Evolutionary conservation across 2,888 invertebrate genomes (phyloP), one percentile per base, ranked within the genome.

Genomic region (Cantharis flavilabris): DNA sequence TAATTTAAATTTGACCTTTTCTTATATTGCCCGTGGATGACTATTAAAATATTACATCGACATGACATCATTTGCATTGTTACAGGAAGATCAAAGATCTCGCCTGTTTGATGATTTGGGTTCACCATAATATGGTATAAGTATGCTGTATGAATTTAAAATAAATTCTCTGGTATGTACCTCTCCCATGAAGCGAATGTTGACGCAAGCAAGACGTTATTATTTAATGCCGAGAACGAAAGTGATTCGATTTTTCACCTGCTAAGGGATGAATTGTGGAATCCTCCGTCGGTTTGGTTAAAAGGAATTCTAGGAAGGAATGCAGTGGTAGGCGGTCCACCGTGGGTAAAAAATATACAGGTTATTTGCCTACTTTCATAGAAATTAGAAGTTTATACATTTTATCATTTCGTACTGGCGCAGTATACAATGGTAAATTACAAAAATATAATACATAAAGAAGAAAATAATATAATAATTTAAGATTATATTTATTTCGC

Each of bases 401-500:
- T 62, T 77, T 71, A 77, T 69, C 64, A 71, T 72, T 62, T 64
- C 28, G 65, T 16, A 49, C 65, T 72, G 18, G n/a, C n/a, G 49
- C n/a, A 63, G 63, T 71, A 72, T 62, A 78, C 70, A 72, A 74
- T 64, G 49, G 69, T 73, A 73, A 76, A 49, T 62, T 49, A 70
- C 69, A 75, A 70, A 69, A 70, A 20, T 30, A n/a, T 69, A 14
- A 72, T 78, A 28, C 70, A 76, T 71, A 76, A 76, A 71, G 67
- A 71, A 69, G 70, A 77, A 74, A 75, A 73, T 76, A 65, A 67
- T 69, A 33, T 70, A 78, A 78, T 76, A 71, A 72, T 69, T 72
- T 73, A 73, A 78, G 71, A 76, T 79, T 76, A 74, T 62, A 75
- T 78, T 75, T 79, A 77, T 79, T 80, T 75, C 79, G 73, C 70